Base-by-base conservation (phyloP, 2,888 invertebrate species). In the Drosophila pegasa region DNA sequence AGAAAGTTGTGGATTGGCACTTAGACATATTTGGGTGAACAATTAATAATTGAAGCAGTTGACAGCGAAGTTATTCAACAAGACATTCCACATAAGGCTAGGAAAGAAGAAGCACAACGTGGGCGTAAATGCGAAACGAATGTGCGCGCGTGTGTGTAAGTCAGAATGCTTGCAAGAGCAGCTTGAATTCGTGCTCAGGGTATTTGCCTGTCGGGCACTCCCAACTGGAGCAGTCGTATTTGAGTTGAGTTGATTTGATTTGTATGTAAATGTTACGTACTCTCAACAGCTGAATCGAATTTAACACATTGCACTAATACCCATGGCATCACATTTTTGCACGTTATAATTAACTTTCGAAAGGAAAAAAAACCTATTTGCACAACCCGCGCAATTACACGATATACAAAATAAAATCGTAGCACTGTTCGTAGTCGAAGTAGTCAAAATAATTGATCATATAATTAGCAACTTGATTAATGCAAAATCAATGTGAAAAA, bases 251-350 rank as follows among this genome's bases (percentile, higher is more conserved):
- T 22, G 27, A 37, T 14, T n/a, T 60, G 55, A 45, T 64, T 71
- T 45, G 12, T 58, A 61, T 61, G 43, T 71, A 16, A 50, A 54
- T 62, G 41, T 61, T 43, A 60, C 47, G 61, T 77, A 67, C 78
- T 87, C 87, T 66, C 68, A 64, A 59, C 59, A 60, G 48, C 54
- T 55, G 61, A 70, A 64, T 41, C 35, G 54, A 51, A 54, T 16
- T 59, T 22, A 38, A 27, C 50, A 56, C 41, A 56, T 73, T 62
- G 61, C 67, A 78, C 63, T 65, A 51, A 78, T 81, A 84, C 55
- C 52, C 64, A 84, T 61, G 63, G 65, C 63, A 65, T 75, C 57
- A 65, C 68, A 87, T 87, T 77, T 85, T 87, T 82, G 59, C 83
- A 87, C 86, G 88, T 75, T 73, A 73, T 79, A 82, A 64, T 81